phyloP scores from a whole-genome alignment of 2,797 vertebrate genomes.

The Tachyglossus aculeatus region DNA sequence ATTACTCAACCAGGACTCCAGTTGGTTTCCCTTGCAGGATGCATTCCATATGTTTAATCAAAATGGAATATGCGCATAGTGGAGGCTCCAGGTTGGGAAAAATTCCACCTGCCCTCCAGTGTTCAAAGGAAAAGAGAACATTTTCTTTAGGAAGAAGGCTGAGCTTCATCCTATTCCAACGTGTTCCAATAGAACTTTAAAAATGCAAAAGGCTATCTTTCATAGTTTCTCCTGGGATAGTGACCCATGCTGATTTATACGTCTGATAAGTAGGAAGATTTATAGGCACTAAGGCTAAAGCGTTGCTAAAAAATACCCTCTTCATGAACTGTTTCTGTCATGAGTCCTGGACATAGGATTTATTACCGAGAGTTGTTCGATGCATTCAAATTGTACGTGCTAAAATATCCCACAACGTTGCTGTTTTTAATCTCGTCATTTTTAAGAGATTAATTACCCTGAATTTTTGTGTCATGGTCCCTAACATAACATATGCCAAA shows the following conservation, averaged over 20 bases:
- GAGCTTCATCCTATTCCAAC: slow-evolving; percentile 36
- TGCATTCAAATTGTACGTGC: too few species aligned
- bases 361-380: too few species aligned
- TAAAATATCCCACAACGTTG: too few species aligned
- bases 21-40: slow-evolving; percentile 75
- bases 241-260: neutral
- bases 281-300: neutral
- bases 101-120: slow-evolving; percentile 71
- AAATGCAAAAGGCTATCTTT: slow-evolving; percentile 11
- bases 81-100: slow-evolving; percentile 70
- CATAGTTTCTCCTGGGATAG: slow-evolving; percentile 3
- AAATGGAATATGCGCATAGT: slow-evolving; percentile 65
- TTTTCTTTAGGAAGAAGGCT: slow-evolving; percentile 52
- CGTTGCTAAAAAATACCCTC: too few species aligned
- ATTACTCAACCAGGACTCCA: slow-evolving; percentile 74
- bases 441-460: too few species aligned
- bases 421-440: too few species aligned
- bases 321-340: too few species aligned
- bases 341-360: too few species aligned
- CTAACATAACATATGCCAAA: too few species aligned
- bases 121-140: slow-evolving; percentile 58
- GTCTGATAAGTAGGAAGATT: neutral
- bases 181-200: slow-evolving; percentile 18
- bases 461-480: too few species aligned
- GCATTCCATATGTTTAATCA: slow-evolving; percentile 81